Conservation (phyloP, 2,113 vertebrate genomes). For the Centropus unirufus region DNA sequence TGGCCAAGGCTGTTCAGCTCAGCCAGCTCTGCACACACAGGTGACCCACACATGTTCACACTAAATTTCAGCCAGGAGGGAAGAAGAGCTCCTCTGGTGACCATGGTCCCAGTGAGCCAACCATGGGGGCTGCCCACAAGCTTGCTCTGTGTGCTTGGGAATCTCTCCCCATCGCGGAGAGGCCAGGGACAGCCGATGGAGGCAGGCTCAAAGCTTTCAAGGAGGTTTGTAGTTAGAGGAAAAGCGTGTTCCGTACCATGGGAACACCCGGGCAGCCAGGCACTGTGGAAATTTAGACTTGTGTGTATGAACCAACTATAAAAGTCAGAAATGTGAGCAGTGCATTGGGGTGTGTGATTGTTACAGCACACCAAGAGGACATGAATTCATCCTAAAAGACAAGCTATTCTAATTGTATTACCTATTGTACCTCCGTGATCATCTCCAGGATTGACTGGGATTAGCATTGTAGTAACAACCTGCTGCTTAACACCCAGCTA, state of each 20-base stretch:
- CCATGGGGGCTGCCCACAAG: rapidly evolving
- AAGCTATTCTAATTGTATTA: rapidly evolving
- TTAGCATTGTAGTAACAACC: neutral
- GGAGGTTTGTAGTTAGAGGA: neutral
- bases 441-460: neutral
- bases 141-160: rapidly evolving
- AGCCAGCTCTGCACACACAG: rapidly evolving
- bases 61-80: neutral
- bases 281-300: rapidly evolving
- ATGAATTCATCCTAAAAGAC: neutral
- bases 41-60: rapidly evolving
- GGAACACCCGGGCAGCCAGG: neutral
- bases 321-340: rapidly evolving
- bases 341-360: neutral
- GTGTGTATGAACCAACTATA: rapidly evolving
- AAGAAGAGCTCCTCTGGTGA: neutral
- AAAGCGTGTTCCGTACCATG: neutral
- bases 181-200: neutral
- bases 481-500: neutral
- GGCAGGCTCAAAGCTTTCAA: neutral
- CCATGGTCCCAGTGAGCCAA: no score
- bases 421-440: rapidly evolving
- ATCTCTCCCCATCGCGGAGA: neutral
- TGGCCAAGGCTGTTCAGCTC: rapidly evolving
- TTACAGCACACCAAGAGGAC: neutral